A percentile compares a stretch with the other conserved stretches of the same genome.
These are phyloP conservation scores for Steromphala cineraria DNA, from an alignment of 2,888 invertebrate genomes.

Conservation along the genomic window DNA sequence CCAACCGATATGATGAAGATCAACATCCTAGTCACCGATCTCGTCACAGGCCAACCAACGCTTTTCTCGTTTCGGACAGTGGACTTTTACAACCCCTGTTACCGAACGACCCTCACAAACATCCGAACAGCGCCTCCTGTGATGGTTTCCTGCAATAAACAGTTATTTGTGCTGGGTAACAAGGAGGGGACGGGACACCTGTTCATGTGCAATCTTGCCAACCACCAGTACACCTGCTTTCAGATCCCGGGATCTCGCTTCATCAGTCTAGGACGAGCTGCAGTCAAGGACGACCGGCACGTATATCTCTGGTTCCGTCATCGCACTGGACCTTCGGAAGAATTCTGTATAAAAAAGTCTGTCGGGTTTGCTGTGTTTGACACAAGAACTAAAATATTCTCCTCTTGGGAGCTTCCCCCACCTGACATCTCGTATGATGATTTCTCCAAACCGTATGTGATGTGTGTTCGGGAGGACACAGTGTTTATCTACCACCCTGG, in stretches of 20 bases:
- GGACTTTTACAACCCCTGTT: constrained; percentile 68
- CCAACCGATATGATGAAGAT: constrained; percentile 72
- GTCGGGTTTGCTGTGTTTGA: constrained; percentile 71
- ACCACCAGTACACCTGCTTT: constrained; percentile 68
- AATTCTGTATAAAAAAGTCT: constrained; percentile 71
- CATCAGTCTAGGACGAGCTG: constrained; percentile 68
- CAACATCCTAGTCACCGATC: constrained; percentile 66
- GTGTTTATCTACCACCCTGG: constrained; percentile 69
- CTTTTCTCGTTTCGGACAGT: constrained; percentile 68
- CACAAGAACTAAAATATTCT: constrained; percentile 67
- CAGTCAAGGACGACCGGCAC: constrained; percentile 63
- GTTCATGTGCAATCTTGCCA: constrained; percentile 68
- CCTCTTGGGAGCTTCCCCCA: constrained; percentile 64
- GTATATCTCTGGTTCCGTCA: constrained; percentile 71
- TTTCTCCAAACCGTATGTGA: constrained; percentile 63
- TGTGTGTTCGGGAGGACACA: constrained; percentile 68
- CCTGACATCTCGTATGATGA: constrained; percentile 70
- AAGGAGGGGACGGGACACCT: constrained; percentile 71
- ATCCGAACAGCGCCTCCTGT: constrained; percentile 69
- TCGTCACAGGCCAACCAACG: constrained; percentile 63
- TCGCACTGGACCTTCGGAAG: constrained; percentile 71
- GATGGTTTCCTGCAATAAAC: constrained; percentile 67
- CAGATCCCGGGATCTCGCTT: constrained; percentile 70
- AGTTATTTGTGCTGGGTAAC: constrained; percentile 69
- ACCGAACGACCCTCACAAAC: constrained; percentile 71